Evolutionary conservation across 2,888 invertebrate species (phyloP), one percentile per base, ranked within the genome.

Genomic region (Scelioninae gen. 1): DNA sequence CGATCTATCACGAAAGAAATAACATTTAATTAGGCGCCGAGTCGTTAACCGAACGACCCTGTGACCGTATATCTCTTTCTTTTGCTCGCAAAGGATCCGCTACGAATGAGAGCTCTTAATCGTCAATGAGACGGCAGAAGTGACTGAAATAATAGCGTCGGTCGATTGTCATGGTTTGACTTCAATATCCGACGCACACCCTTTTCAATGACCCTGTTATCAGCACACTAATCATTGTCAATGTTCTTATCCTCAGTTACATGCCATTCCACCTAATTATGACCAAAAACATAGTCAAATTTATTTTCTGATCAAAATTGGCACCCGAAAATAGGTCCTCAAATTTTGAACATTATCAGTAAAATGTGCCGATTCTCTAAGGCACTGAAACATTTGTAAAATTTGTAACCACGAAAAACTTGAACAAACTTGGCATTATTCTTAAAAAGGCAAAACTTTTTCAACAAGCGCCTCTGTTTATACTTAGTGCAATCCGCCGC

Each of bases 11-110:
- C 69, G 72, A 81, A 56, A 65, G 84, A 80, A 85, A 85, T 84
- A 85, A 84, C 86, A 86, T 85, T 86, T 86, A 86, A 86, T 86
- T 86, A 86, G 83, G 82, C 84, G 83, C 80, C 84, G 82, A 83
- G 86, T 85, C 84, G 82, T 86, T 84, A 86, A 82, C 84, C 83
- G 84, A 78, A 51, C 74, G 85, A 82, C 82, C 84, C 84, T 77
- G 82, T 66, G 83, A 76, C 82, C 74, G 81, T n/a, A n/a, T 84
- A 85, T 84, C 85, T 86, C 72, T 79, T 79, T 81, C 84, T 66
- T 66, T 58, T 66, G 49, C 65, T 63, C 60, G 58, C 51, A 76
- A 76, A 74, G 78, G 78, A 85, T 84, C 83, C 83, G 63, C 65
- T 65, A 65, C 72, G 78, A 71, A 65, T 55, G 75, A 75, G 75